A percentile compares a stretch with the other conserved stretches of the same genome.
These are phyloP conservation scores for Petrocephalus sullivani DNA, from an alignment of 2,797 vertebrate species.

Conservation along the genomic window DNA sequence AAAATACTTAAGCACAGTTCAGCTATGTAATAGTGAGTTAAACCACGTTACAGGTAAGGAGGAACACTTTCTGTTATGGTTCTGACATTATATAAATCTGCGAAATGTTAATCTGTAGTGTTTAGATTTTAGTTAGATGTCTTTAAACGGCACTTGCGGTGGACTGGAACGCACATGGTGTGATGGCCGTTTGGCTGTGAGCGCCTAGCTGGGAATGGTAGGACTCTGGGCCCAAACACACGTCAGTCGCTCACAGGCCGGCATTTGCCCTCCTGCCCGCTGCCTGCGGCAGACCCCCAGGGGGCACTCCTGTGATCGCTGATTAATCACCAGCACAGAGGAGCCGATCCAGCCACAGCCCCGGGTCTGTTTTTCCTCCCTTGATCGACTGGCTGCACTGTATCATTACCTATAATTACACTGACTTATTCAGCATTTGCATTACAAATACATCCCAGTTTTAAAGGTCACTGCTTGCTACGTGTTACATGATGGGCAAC, in stretches of 20 bases:
- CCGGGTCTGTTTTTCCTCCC: not conserved
- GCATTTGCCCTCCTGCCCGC: not conserved
- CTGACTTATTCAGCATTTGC: not conserved
- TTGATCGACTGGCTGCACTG: not conserved
- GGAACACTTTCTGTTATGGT: not conserved
- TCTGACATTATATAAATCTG: not conserved
- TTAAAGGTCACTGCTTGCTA: conserved; percentile 5
- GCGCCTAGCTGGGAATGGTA: not conserved
- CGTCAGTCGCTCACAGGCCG: not conserved
- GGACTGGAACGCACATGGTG: not conserved
- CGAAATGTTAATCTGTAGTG: not conserved
- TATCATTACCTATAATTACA: not conserved
- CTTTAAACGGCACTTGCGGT: not conserved
- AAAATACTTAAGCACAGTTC: not conserved
- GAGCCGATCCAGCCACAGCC: not conserved
- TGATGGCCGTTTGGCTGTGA: not conserved
- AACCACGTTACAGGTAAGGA: not conserved
- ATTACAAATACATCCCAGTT: conserved; percentile 2
- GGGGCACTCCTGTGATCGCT: not conserved
- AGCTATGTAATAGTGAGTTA: not conserved
- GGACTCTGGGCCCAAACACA: not conserved
- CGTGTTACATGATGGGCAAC: conserved; percentile 27
- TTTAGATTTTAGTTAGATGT: not conserved
- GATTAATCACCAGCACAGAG: not conserved
- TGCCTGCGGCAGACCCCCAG: not conserved